Evolutionary conservation across 2,888 invertebrate species (phyloP), one percentile per base, ranked within the genome.

Genomic region (Ischnus inquisitorius): DNA sequence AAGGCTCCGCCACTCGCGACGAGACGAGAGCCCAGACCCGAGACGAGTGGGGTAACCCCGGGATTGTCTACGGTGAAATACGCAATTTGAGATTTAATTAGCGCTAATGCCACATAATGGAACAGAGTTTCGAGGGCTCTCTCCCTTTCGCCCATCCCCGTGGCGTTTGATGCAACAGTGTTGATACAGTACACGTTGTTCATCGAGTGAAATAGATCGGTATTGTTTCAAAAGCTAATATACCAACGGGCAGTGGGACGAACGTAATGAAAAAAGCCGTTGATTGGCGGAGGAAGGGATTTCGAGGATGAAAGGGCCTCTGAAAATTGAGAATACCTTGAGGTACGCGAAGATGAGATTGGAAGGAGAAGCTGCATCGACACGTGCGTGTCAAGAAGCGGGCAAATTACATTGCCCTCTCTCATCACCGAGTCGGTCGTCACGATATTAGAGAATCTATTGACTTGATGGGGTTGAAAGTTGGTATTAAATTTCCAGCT

Each of bases 41-140:
- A 57, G 79, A 75, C 64, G 57, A 75, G 60, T 39, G 60, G 65
- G 46, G 68, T 16, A 62, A 48, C 64, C 84, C 67, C 64, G 65
- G 65, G 68, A 43, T 72, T 64, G 57, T 65, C 75, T 39, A 34
- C 34, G 8, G 48, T 71, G 82, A 82, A 86, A 86, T 85, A 85
- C 83, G 89, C 88, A 91, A 91, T 90, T 90, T 87, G 90, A 91
- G 89, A 91, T 91, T 91, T 90, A 90, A 91, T 91, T 91, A 91
- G 89, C 87, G 87, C 87, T 88, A 87, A 90, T 90, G 84, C 87
- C 85, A 74, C 84, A 85, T 82, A 88, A 87, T 87, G 83, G 88
- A 34, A 84, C 85, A 41, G 65, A 83, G 83, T 88, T 86, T 81
- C 77, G 80, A 84, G 87, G 87, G 85, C 85, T 85, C 81, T 34